phyloP scores from a whole-genome alignment of 2,888 invertebrate genomes.

The Sminthurinus aureus region DNA sequence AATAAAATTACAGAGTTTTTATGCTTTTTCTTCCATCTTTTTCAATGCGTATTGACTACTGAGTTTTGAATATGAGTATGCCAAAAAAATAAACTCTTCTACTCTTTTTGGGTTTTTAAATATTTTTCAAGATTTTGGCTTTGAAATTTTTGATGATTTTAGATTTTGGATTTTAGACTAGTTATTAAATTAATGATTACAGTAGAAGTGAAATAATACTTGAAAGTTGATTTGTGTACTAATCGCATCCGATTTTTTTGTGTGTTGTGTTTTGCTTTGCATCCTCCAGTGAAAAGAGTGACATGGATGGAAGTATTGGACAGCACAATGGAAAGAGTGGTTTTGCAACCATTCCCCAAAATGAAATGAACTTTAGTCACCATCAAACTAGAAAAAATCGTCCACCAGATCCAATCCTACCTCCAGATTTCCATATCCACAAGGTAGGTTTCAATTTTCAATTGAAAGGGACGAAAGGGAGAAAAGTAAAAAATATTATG shows the following conservation, averaged over 20 bases:
- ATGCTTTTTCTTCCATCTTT: too few relatives aligned
- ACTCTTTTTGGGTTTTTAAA: too few relatives aligned
- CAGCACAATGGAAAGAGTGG: constrained; percentile 57
- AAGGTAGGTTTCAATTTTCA: constrained; percentile 50
- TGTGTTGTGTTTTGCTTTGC: constrained; percentile 9
- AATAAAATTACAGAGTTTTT: too few relatives aligned
- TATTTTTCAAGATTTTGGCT: too few relatives aligned
- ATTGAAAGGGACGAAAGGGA: too few relatives aligned
- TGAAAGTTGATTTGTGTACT: constrained; percentile 29
- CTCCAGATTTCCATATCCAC: constrained; percentile 59
- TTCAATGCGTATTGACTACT: too few relatives aligned
- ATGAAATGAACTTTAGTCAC: constrained; percentile 57
- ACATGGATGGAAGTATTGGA: constrained; percentile 59
- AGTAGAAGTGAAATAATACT: not conserved
- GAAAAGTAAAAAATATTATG: too few relatives aligned
- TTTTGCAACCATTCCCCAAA: constrained; percentile 58
- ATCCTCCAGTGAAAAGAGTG: constrained; percentile 58
- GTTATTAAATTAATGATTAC: too few relatives aligned
- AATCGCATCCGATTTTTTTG: constrained; percentile 34
- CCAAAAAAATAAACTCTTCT: too few relatives aligned
- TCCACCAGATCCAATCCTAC: constrained; percentile 57
- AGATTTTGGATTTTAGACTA: too few relatives aligned
- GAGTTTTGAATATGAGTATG: too few relatives aligned
- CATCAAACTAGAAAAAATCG: constrained; percentile 52
- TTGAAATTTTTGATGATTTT: too few relatives aligned